A percentile compares a stretch with the other conserved stretches of the same genome.
These are phyloP conservation scores for Formica aserva DNA, from an alignment of 2,888 invertebrate species.

Conservation along the genomic window DNA sequence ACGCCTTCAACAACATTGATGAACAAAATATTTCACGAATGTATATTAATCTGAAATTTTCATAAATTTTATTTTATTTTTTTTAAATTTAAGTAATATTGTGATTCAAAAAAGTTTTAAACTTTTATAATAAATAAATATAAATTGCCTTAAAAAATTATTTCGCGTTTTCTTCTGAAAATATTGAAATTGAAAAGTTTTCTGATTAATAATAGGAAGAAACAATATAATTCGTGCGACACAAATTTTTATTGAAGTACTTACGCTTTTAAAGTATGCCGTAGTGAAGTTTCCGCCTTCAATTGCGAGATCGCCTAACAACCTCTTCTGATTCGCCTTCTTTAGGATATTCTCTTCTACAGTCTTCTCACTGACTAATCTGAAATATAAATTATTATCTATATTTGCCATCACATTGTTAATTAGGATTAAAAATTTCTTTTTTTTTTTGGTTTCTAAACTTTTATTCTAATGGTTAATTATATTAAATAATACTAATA, in stretches of 20 bases:
- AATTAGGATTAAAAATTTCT: not conserved
- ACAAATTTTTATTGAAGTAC: slow-evolving; percentile 73
- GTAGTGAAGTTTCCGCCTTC: slow-evolving; percentile 99
- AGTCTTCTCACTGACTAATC: slow-evolving; percentile 98
- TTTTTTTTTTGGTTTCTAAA: not conserved
- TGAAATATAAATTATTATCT: slow-evolving; percentile 78
- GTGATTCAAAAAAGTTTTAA: not conserved
- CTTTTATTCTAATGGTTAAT: not conserved
- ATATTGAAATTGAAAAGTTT: not conserved
- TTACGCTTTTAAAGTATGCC: slow-evolving; percentile 95
- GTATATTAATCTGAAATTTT: not conserved
- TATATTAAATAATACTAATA: not conserved
- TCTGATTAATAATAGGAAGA: not conserved
- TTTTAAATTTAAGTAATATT: not conserved
- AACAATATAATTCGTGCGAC: not conserved
- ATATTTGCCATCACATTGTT: not conserved
- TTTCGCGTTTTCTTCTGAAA: not conserved
- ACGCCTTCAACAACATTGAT: not conserved
- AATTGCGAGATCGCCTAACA: slow-evolving; percentile 98
- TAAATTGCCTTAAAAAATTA: not conserved
- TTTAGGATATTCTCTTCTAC: slow-evolving; percentile 99
- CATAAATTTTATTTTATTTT: slow-evolving; percentile 13
- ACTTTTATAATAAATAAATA: not conserved
- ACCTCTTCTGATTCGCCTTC: slow-evolving; percentile 98
- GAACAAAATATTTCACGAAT: not conserved